Percentiles rank a stretch among this genome's conserved stretches.
These are phyloP conservation scores for Petrocephalus microphthalmus DNA, from an alignment of 2,113 vertebrate species.

Conservation along the genomic window DNA sequence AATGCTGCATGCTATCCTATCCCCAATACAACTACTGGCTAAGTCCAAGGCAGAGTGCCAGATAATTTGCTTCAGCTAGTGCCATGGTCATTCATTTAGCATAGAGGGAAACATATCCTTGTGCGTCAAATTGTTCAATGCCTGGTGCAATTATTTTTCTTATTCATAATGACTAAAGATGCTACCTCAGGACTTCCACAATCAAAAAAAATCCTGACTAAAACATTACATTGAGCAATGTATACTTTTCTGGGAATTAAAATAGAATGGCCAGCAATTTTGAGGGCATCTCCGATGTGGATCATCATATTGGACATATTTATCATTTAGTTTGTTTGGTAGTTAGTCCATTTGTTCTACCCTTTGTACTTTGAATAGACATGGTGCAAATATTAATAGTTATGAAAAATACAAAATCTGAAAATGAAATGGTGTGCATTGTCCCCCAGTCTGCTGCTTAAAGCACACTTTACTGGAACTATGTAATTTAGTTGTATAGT, in stretches of 20 bases:
- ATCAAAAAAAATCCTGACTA: too few relatives aligned
- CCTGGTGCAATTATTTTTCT: background rate
- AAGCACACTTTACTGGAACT: background rate
- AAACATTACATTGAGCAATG: background rate
- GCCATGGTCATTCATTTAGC: background rate
- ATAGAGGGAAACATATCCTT: background rate
- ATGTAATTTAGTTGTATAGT: background rate
- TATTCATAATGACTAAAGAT: too few relatives aligned
- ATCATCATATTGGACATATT: background rate
- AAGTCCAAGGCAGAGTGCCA: background rate
- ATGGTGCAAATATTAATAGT: background rate
- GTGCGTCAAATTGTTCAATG: background rate
- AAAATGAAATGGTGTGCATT: background rate
- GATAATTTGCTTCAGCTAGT: background rate
- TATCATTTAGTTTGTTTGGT: background rate
- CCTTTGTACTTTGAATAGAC: background rate
- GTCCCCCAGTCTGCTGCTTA: background rate
- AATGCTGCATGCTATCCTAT: background rate
- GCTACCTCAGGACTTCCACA: too few relatives aligned
- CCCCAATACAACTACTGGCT: background rate
- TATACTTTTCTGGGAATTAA: background rate
- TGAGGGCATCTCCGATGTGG: background rate
- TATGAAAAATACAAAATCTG: background rate
- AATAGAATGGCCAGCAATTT: background rate
- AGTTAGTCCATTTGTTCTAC: background rate